These are phyloP conservation scores for Eremophila alpestris DNA, from an alignment of 2,797 vertebrate species.

Conservation along the genomic window DNA sequence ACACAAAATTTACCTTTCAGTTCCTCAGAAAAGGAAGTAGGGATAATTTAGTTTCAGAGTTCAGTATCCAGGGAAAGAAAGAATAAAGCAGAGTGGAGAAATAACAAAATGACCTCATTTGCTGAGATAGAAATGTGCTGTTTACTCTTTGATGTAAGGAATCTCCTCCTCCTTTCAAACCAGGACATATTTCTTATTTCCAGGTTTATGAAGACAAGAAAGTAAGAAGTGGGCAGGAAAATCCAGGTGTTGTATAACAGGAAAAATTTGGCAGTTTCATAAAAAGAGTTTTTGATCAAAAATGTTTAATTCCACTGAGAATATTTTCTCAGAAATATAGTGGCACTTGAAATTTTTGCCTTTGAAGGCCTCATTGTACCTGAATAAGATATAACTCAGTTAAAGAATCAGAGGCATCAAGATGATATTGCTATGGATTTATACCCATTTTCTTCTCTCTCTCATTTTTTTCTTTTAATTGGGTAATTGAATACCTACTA, in stretches of 20 bases:
- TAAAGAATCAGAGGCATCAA: not conserved
- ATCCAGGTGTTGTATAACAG: not conserved
- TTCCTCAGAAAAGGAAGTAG: not conserved
- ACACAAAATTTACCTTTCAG: not conserved
- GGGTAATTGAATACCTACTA: not conserved
- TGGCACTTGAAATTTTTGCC: not conserved
- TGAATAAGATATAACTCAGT: not conserved
- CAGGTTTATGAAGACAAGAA: not conserved
- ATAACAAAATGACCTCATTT: slow-evolving; percentile 51
- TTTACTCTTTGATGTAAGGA: slow-evolving; percentile 51
- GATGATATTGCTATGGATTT: not conserved
- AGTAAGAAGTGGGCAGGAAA: not conserved
- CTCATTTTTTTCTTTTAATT: not conserved
- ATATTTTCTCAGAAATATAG: not conserved
- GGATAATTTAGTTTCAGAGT: not conserved
- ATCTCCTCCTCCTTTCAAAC: slow-evolving; percentile 35
- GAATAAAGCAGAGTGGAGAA: not conserved
- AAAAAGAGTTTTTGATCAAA: not conserved
- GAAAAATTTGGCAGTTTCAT: not conserved
- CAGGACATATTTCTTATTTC: not conserved
- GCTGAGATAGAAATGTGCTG: not conserved
- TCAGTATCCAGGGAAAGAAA: slow-evolving; percentile 28
- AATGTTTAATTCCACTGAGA: not conserved
- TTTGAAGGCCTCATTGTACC: not conserved
- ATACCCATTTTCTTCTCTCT: not conserved